Conservation (phyloP, 2,888 invertebrate genomes). For the Drosophila anceps region DNA sequence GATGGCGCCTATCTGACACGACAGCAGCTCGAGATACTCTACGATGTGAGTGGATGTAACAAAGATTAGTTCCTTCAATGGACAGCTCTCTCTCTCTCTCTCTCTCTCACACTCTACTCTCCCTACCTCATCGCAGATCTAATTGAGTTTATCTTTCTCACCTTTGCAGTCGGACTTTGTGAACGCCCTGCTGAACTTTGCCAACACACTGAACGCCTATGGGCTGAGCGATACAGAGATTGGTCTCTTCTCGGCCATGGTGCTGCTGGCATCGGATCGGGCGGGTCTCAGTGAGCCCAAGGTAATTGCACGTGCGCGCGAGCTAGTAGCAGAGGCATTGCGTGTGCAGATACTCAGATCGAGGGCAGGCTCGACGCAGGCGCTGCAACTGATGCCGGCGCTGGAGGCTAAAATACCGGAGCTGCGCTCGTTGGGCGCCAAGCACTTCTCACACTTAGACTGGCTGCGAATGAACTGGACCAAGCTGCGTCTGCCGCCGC, state of each 20-base stretch:
- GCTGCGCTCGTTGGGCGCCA: slow-evolving; percentile 91
- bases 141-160: neutral
- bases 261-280: slow-evolving; percentile 93
- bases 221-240: slow-evolving; percentile 95
- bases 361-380: slow-evolving; percentile 84
- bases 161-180: slow-evolving; percentile 92
- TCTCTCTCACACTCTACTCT: neutral
- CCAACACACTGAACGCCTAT: slow-evolving; percentile 90
- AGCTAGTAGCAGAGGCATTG: slow-evolving; percentile 94
- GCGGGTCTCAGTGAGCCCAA: slow-evolving; percentile 92
- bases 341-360: slow-evolving; percentile 89
- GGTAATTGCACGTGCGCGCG: slow-evolving; percentile 91
- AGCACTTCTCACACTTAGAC: slow-evolving; percentile 93
- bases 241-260: slow-evolving; percentile 94
- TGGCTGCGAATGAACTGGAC: slow-evolving; percentile 97
- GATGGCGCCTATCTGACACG: slow-evolving; percentile 94
- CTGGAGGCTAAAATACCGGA: slow-evolving; percentile 90
- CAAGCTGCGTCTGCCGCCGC: slow-evolving; percentile 93
- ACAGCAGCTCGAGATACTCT: slow-evolving; percentile 94
- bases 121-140: neutral
- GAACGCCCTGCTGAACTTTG: slow-evolving; percentile 92
- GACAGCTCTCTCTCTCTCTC: neutral
- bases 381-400: slow-evolving; percentile 85
- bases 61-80: no score
- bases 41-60: slow-evolving; percentile 90